Percentiles rank a stretch among this genome's conserved stretches.
These are phyloP conservation scores for Ophion slaviceki DNA, from an alignment of 2,888 invertebrate species.

Conservation along the genomic window DNA sequence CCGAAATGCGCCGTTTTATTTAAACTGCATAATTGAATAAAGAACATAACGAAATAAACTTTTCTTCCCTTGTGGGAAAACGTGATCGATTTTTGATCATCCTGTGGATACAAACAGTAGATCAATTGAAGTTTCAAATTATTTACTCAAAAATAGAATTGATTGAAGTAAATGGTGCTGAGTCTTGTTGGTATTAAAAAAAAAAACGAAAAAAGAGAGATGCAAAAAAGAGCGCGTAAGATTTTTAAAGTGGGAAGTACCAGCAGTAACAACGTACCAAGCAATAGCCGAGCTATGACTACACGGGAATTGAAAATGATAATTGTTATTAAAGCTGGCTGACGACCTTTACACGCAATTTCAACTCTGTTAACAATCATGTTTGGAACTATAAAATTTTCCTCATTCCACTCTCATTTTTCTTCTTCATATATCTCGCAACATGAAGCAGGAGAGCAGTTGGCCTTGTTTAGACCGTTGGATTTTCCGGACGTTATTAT, in stretches of 20 bases:
- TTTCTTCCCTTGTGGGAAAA: too few species aligned
- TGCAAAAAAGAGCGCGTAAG: neutral
- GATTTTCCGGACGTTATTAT: slow-evolving; percentile 57
- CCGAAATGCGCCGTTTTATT: too few species aligned
- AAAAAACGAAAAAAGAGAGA: too few species aligned
- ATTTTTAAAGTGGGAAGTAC: neutral
- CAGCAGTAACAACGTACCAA: neutral
- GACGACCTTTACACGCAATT: slow-evolving; percentile 20
- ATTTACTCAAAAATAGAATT: too few species aligned
- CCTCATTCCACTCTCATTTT: slow-evolving; percentile 8
- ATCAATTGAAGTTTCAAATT: too few species aligned
- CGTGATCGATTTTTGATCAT: too few species aligned
- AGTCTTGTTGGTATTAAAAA: too few species aligned
- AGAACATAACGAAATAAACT: too few species aligned
- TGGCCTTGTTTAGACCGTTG: slow-evolving; percentile 32
- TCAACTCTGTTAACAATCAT: slow-evolving; percentile 18
- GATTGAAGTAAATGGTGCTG: too few species aligned
- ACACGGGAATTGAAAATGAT: slow-evolving; percentile 2
- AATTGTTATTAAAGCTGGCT: slow-evolving; percentile 21
- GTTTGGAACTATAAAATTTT: slow-evolving; percentile 16
- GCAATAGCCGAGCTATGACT: neutral
- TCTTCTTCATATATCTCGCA: neutral
- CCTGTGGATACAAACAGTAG: too few species aligned
- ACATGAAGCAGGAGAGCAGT: slow-evolving; percentile 1
- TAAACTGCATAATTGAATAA: too few species aligned